Evolutionary conservation across 1,140 invertebrate genomes (phyloP).

Genomic region (Pseudomyrmex dendroicus): DNA sequence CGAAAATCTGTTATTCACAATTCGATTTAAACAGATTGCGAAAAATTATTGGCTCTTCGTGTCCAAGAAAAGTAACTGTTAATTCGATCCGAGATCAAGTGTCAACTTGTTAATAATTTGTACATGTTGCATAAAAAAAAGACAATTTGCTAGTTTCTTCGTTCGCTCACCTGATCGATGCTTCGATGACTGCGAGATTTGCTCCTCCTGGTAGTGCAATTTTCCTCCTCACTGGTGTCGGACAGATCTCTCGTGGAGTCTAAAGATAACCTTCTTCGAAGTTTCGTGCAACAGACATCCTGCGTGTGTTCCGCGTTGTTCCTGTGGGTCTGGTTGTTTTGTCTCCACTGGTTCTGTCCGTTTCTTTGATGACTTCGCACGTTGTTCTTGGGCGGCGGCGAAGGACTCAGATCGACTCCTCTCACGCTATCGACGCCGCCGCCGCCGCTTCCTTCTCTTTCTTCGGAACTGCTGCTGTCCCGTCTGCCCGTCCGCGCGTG

Average conservation of each 20-base stretch:
- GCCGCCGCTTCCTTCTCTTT: conserved; percentile 79
- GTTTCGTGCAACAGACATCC: conserved; percentile 79
- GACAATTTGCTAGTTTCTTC: background rate
- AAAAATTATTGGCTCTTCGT: background rate
- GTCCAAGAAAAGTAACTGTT: background rate
- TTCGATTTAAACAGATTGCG: background rate
- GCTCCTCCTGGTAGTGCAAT: conserved; percentile 82
- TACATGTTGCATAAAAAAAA: background rate
- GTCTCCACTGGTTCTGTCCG: conserved; percentile 82
- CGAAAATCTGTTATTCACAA: conserved; percentile 44
- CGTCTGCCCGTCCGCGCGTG: conserved; percentile 78
- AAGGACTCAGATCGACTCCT: conserved; percentile 82
- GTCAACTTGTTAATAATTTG: background rate
- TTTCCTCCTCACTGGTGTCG: conserved; percentile 88
- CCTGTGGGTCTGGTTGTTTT: conserved; percentile 74
- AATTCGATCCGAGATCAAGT: background rate
- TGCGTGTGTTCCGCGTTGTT: conserved; percentile 80
- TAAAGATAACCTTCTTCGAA: conserved; percentile 88
- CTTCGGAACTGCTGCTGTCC: conserved; percentile 85
- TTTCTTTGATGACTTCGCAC: conserved; percentile 86
- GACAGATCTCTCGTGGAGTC: conserved; percentile 90
- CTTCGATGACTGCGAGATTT: conserved; percentile 87
- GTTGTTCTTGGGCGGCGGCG: conserved; percentile 80
- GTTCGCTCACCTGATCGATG: conserved; percentile 87
- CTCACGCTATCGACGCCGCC: conserved; percentile 80